These are phyloP conservation scores for Actinia equina DNA, from an alignment of 64 coral and sea anemone species.

Conservation along the genomic window DNA sequence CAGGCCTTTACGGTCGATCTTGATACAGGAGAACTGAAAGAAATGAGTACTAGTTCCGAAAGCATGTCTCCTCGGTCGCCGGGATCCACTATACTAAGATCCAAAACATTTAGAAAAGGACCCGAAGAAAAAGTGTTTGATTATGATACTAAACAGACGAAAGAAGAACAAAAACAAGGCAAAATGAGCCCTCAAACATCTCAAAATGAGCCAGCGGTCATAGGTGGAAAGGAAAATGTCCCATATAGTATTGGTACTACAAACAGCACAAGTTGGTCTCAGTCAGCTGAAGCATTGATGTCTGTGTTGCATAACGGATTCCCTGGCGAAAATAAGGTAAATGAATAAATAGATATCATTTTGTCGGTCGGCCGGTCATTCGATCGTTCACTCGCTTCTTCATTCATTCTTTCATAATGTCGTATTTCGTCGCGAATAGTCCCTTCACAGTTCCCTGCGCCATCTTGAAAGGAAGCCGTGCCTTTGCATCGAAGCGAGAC, in stretches of 20 bases:
- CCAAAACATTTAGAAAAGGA: conserved; percentile 39
- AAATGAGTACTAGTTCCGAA: conserved; percentile 12
- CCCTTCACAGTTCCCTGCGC: too few species aligned
- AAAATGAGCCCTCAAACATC: conserved; percentile 12
- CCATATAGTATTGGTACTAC: background rate
- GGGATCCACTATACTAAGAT: conserved; percentile 23
- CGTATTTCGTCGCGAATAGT: too few species aligned
- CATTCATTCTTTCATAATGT: too few species aligned
- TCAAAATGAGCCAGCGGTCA: conserved; percentile 15
- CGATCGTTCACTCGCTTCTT: background rate
- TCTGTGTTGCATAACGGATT: conserved; percentile 12
- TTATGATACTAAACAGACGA: background rate
- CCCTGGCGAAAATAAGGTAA: background rate
- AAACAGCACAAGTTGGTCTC: conserved; percentile 51
- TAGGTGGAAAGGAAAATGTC: background rate
- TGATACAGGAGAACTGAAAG: conserved; percentile 17
- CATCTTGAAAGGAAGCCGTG: too few species aligned
- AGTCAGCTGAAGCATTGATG: conserved; percentile 20
- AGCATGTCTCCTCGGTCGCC: conserved; percentile 18
- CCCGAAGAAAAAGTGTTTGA: conserved; percentile 31
- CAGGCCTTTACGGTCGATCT: conserved; percentile 25
- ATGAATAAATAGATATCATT: background rate
- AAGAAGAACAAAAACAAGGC: background rate
- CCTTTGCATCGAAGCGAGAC: too few species aligned
- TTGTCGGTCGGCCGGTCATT: background rate